Percentiles rank a stretch among this genome's conserved stretches.
phyloP scores from a whole-genome alignment of 2,888 invertebrate species.

The Pterobdella sp. region DNA sequence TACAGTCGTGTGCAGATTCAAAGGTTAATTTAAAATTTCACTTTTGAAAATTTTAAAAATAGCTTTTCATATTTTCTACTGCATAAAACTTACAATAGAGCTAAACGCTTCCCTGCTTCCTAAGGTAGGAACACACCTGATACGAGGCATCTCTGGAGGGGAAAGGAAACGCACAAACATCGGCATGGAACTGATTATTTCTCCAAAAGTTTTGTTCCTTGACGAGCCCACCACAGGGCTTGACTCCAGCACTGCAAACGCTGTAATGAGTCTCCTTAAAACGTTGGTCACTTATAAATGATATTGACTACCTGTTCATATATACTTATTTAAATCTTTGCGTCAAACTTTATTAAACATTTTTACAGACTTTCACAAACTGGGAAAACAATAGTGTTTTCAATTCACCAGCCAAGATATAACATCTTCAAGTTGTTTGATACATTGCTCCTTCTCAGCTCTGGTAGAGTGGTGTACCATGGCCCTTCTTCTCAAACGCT shows the following conservation, averaged over 20 bases:
- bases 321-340: no score
- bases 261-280: constrained; percentile 47
- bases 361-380: constrained; percentile 38
- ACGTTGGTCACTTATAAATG: constrained; percentile 38
- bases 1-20: constrained; percentile 46
- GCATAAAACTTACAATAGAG: not conserved
- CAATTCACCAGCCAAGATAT: constrained; percentile 50
- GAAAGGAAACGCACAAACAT: constrained; percentile 51
- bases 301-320: no score
- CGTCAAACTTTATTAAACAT: no score
- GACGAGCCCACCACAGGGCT: constrained; percentile 52
- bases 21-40: constrained; percentile 40
- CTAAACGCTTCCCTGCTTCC: constrained; percentile 38
- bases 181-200: constrained; percentile 51
- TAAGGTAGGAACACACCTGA: constrained; percentile 50
- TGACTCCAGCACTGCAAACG: constrained; percentile 50
- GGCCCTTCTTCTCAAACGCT: constrained; percentile 44
- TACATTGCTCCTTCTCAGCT: constrained; percentile 43
- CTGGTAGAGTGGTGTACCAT: constrained; percentile 46
- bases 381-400: constrained; percentile 49
- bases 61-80: not conserved
- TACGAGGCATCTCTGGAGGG: constrained; percentile 51
- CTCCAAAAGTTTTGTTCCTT: constrained; percentile 49
- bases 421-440: constrained; percentile 50
- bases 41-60: not conserved